A percentile compares a stretch with the other conserved stretches of the same genome.
Evolutionary conservation across 1,140 invertebrate species (phyloP).

Genomic region (Batillaria attramentaria): DNA sequence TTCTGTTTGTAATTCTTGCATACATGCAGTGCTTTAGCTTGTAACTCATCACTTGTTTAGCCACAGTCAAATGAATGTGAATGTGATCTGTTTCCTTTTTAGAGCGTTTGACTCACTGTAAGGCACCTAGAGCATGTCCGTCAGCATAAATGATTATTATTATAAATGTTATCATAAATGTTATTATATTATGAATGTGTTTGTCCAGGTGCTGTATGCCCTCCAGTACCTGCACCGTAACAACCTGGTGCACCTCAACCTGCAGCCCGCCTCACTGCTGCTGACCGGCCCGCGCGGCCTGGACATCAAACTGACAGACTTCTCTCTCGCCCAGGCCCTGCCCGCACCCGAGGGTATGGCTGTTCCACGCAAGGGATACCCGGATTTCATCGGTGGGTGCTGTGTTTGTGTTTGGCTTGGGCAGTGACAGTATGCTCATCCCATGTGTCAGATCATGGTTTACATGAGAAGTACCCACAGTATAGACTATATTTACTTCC

Average conservation of each 20-base stretch:
- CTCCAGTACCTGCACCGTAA: slow-evolving; percentile 92
- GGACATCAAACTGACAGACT: slow-evolving; percentile 91
- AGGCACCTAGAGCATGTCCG: no score
- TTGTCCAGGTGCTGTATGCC: slow-evolving; percentile 57
- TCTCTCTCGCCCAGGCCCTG: slow-evolving; percentile 83
- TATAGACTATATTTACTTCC: no score
- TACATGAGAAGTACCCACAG: background rate
- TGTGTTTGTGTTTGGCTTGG: background rate
- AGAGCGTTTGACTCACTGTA: no score
- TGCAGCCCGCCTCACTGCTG: slow-evolving; percentile 97
- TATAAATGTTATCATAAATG: no score
- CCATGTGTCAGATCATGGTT: background rate
- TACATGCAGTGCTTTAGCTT: no score
- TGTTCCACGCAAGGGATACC: slow-evolving; percentile 56
- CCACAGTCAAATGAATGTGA: no score
- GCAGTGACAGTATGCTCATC: background rate
- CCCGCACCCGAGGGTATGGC: slow-evolving; percentile 51
- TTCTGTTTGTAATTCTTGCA: no score
- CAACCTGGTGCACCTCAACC: slow-evolving; percentile 91
- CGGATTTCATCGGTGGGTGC: slow-evolving; percentile 69
- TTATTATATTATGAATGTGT: no score
- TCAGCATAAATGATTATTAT: no score
- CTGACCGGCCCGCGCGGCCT: slow-evolving; percentile 89
- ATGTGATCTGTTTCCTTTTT: no score
- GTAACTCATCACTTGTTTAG: no score